Base-by-base conservation (phyloP, 2,797 vertebrate genomes). In the Babyrousa celebensis region DNA sequence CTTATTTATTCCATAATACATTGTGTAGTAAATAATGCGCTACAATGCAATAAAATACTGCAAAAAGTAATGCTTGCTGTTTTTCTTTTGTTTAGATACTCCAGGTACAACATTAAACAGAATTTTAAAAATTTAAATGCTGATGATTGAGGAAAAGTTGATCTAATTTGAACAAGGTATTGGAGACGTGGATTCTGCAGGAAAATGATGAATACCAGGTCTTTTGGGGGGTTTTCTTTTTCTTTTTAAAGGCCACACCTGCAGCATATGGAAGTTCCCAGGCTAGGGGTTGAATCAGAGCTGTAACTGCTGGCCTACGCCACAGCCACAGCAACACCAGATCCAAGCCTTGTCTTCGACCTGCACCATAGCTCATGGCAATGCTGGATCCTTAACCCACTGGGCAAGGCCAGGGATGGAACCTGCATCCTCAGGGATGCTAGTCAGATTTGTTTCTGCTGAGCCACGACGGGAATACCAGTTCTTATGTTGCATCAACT, bases 31-130 rank as follows among this genome's bases (percentile, higher is more conserved):
- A 71, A 62, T 48, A 91, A 82, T 71, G 48, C 75, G 63, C 56
- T 58, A 79, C 48, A 82, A 4, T 86, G 80, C 65, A 95, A n/a
- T 83, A 77, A 94, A 94, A 84, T 70, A 86, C 48, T 94, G 23
- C 18, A 79, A 36, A 86, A 92, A 65, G 54, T 43, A 79, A 40
- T 67, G 48, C 14, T 71, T 82, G 52, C 70, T 71, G 7, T 58
- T 84, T 88, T 29, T 85, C 32, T 86, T 92, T 94, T 90, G 20
- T 85, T 94, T 18, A 60, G 15, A 74, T 87, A 72, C 27, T 48
- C 12, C 70, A 88, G 93, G 68, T 84, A 67, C 29, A 68, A 75
- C 10, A 23, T 62, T 54, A 89, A 77, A 60, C 71, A 65, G 17
- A 10, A 70, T 86, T 93, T 85, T 7, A 25, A 78, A 95, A 87